Base-by-base conservation (phyloP, 92 coral and sea anemone genomes). In the Siderastrea siderea region DNA sequence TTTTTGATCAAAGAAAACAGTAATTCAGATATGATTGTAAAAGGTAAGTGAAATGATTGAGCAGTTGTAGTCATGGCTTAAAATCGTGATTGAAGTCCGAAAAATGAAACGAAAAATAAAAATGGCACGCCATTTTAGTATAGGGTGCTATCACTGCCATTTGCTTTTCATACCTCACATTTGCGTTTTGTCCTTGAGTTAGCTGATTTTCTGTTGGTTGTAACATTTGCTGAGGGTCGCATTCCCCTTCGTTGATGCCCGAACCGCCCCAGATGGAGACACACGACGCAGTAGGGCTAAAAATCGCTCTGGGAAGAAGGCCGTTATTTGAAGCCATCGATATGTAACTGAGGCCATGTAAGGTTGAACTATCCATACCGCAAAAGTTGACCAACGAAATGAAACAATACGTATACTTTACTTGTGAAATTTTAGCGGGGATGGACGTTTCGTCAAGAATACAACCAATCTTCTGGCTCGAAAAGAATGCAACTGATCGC, bases 271-370 rank as follows among this genome's bases (percentile, higher is more conserved):
- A 82, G 1, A 68, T 16, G 1, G 86, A 45, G 57, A 11, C 44
- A 8, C 77, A 82, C 3, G 68, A 82, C 3, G 68, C 68, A 44
- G 54, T 78, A 3, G 77, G 16, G 11, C 54, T 26, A n/a, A 68
- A 68, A 4, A 71, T 68, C 53, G 86, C 55, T 70, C 69, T 70
- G 2, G 84, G 84, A 12, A 79, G 63, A 65, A 51, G 73, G 84
- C 45, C 65, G 84, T 65, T 51, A 79, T 79, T 79, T 82, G 86
- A 82, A 82, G 86, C 86, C 86, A 82, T 70, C 86, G 76, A 54
- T 82, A 82, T 82, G 78, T 67, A 70, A 69, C 77, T 58, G 86
- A 82, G 76, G 19, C 86, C 86, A 53, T 82, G 86, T 68, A 82
- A 82, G 84, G 84, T 50, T 65, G 84, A 38, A 44, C 62, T 19